These are phyloP conservation scores for Heliconius melpomene DNA, from an alignment of 1,140 invertebrate genomes.

Conservation along the genomic window DNA sequence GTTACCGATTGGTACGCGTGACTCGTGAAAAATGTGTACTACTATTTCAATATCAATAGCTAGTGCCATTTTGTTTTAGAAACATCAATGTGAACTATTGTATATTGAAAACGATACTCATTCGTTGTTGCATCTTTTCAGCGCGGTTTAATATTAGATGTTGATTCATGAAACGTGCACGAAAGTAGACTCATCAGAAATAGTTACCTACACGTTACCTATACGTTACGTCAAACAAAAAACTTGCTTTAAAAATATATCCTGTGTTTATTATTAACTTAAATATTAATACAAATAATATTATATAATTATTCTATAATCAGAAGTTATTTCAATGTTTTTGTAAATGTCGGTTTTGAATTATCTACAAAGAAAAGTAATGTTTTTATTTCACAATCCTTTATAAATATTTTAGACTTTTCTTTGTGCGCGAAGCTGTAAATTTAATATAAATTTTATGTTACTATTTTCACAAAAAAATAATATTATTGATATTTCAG, in stretches of 20 bases:
- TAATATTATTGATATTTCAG: neutral
- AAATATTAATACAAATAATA: slow-evolving; percentile 10
- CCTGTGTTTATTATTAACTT: slow-evolving; percentile 50
- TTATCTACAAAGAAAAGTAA: neutral
- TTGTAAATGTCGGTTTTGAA: neutral
- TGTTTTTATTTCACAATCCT: too few species aligned
- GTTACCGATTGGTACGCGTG: slow-evolving; percentile 52
- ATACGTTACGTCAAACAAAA: slow-evolving; percentile 65
- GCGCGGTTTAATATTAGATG: slow-evolving; percentile 60
- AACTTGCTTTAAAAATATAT: neutral
- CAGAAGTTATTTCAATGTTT: too few species aligned
- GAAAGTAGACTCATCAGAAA: slow-evolving; percentile 61
- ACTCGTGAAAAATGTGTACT: slow-evolving; percentile 53
- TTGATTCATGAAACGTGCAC: slow-evolving; percentile 66
- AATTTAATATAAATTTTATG: neutral
- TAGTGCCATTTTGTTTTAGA: slow-evolving; percentile 42
- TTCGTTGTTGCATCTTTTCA: slow-evolving; percentile 62
- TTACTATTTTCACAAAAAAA: too few species aligned
- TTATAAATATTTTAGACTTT: too few species aligned
- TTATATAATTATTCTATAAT: neutral
- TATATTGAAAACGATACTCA: slow-evolving; percentile 49
- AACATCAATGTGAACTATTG: slow-evolving; percentile 38
- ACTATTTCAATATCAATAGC: slow-evolving; percentile 63
- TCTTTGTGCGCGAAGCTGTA: too few species aligned
- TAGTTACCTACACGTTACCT: slow-evolving; percentile 57